Evolutionary conservation across 1,140 invertebrate species (phyloP).

Genomic region (Cyclina sinensis): DNA sequence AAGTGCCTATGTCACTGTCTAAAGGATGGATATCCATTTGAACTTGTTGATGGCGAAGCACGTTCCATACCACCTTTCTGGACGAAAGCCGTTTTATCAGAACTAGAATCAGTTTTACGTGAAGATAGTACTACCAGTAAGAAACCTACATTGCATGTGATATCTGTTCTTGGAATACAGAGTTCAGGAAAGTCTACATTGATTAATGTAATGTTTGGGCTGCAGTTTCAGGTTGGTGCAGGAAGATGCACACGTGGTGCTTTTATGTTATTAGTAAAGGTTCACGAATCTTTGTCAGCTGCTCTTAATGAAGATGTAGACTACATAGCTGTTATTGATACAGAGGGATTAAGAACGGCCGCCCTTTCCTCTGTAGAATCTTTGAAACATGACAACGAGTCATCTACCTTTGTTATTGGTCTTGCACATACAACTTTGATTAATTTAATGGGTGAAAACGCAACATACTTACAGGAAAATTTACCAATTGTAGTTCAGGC

Average conservation of each 20-base stretch:
- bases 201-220: constrained; percentile 29
- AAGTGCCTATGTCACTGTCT: no score
- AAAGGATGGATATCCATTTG: no score
- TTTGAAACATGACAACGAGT: constrained; percentile 45
- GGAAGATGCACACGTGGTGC: background rate
- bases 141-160: background rate
- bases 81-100: no score
- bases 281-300: background rate
- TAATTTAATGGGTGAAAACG: constrained; percentile 59
- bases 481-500: constrained; percentile 58
- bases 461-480: constrained; percentile 38
- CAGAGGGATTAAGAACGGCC: constrained; percentile 31
- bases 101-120: no score
- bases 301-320: background rate
- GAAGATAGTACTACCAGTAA: no score
- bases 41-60: no score
- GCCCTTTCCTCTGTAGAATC: background rate
- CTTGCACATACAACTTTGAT: constrained; percentile 47
- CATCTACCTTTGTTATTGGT: constrained; percentile 57
- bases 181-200: constrained; percentile 43
- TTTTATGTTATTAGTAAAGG: background rate
- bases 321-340: background rate
- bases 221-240: background rate
- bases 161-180: constrained; percentile 12
- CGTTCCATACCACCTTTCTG: no score